Evolutionary conservation across 2,888 invertebrate genomes (phyloP).

Genomic region (Desoria tigrina): DNA sequence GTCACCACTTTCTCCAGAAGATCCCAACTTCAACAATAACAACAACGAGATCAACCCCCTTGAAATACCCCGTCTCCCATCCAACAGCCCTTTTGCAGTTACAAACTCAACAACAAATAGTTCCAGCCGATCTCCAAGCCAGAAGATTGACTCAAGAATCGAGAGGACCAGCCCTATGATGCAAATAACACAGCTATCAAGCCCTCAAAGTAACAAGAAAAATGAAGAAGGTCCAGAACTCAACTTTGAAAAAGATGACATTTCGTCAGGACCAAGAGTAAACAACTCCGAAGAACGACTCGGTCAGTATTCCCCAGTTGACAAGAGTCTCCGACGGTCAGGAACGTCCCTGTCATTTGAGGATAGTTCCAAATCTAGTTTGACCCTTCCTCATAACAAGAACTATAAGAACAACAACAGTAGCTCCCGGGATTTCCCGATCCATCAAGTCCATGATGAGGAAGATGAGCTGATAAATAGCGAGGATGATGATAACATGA

Average conservation of each 20-base stretch:
- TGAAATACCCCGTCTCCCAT: no score
- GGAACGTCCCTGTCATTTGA: background rate
- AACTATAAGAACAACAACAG: background rate
- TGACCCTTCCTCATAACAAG: no score
- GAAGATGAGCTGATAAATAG: slow-evolving; percentile 18
- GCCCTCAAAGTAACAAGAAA: no score
- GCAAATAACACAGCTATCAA: no score
- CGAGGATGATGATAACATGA: slow-evolving; percentile 13
- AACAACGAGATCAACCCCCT: background rate
- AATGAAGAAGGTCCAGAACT: no score
- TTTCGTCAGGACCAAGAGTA: no score
- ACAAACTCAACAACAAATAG: background rate
- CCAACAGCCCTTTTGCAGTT: background rate
- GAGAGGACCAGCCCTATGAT: no score
- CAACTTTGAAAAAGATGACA: no score
- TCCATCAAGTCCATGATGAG: background rate
- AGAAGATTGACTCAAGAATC: no score
- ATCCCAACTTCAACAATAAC: background rate
- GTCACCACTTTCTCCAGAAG: background rate
- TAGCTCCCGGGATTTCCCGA: background rate
- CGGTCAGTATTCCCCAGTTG: no score
- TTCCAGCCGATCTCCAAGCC: no score
- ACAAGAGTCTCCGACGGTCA: background rate
- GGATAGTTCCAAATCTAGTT: background rate
- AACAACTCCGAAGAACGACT: no score